Percentiles rank a stretch among this genome's conserved stretches.
phyloP scores from a whole-genome alignment of 2,113 vertebrate genomes.

The Sprattus sprattus region DNA sequence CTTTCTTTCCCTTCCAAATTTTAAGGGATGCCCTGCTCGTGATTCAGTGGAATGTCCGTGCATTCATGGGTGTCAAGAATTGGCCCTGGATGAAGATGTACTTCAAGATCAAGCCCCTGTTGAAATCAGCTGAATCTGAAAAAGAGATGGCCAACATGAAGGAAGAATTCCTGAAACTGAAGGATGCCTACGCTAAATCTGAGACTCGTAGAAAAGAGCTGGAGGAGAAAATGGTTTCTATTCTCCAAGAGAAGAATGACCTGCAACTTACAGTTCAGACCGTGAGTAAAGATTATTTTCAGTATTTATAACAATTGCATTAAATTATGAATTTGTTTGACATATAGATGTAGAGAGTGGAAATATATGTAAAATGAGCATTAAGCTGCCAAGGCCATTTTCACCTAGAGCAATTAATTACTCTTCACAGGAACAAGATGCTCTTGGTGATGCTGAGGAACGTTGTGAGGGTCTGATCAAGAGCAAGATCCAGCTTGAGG shows the following conservation, averaged over 20 bases:
- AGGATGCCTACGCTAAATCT: conserved; percentile 79
- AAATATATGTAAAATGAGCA: too few species aligned
- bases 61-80: conserved; percentile 86
- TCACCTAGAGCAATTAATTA: too few species aligned
- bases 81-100: conserved; percentile 87
- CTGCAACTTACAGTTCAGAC: conserved; percentile 83
- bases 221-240: conserved; percentile 82
- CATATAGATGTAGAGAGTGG: too few species aligned
- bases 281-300: conserved; percentile 55
- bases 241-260: conserved; percentile 86
- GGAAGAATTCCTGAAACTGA: conserved; percentile 79
- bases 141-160: conserved; percentile 86
- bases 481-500: conserved; percentile 85
- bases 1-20: too few species aligned
- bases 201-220: conserved; percentile 80
- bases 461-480: conserved; percentile 86
- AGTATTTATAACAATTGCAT: not conserved
- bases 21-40: not conserved
- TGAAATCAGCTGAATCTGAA: conserved; percentile 77
- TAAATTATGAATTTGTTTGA: too few species aligned
- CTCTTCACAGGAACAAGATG: conserved; percentile 76
- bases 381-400: too few species aligned
- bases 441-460: conserved; percentile 76
- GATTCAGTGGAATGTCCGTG: conserved; percentile 81
- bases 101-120: conserved; percentile 83